These are phyloP conservation scores for Cephus spinipes DNA, from an alignment of 2,888 invertebrate species.

Conservation along the genomic window DNA sequence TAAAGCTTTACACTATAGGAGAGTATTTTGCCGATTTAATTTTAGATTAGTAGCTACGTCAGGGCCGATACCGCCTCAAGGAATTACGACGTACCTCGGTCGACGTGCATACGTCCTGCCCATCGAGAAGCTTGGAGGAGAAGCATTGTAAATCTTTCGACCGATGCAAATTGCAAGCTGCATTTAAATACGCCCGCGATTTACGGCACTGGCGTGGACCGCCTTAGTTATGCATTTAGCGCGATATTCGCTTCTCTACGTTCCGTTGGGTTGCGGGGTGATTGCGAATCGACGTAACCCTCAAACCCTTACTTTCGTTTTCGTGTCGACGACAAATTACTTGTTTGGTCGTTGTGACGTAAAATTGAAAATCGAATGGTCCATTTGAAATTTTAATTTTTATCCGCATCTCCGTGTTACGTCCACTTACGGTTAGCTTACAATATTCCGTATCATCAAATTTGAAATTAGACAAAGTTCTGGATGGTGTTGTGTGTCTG, in stretches of 20 bases:
- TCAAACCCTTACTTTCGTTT: not conserved
- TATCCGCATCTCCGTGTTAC: not conserved
- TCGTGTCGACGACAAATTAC: not conserved
- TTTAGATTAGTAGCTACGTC: not conserved
- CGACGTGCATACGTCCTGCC: not conserved
- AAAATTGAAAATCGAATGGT: too few species aligned
- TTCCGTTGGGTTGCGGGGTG: not conserved
- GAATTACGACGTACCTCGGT: not conserved
- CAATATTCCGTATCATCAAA: not conserved
- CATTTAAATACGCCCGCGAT: not conserved
- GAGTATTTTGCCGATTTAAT: not conserved
- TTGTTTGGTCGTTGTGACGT: not conserved
- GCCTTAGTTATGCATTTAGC: not conserved
- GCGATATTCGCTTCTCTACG: not conserved
- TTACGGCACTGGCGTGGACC: not conserved
- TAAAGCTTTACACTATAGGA: not conserved
- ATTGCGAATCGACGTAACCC: not conserved
- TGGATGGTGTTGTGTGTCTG: not conserved
- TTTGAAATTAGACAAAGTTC: not conserved
- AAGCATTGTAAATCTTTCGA: not conserved
- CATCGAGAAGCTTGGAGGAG: not conserved
- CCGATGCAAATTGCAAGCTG: not conserved
- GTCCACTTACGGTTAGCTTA: not conserved
- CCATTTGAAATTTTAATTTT: too few species aligned
- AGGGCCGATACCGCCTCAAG: not conserved